A percentile compares a stretch with the other conserved stretches of the same genome.
phyloP scores from a whole-genome alignment of 2,113 vertebrate genomes.

The Cricetomys ansorgei region DNA sequence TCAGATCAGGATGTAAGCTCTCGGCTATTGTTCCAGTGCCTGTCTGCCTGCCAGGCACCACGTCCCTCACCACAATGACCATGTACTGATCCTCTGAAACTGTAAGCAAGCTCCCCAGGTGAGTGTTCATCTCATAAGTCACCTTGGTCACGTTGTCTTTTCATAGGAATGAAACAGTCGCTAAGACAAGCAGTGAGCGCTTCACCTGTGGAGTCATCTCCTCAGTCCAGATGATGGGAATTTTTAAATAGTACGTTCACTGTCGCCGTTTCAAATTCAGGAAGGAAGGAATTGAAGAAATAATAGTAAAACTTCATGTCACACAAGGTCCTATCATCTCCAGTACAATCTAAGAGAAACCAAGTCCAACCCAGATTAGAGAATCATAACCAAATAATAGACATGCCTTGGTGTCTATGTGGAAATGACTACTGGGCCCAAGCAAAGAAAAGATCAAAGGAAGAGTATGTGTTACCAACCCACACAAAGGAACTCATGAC shows the following conservation, averaged over 20 bases:
- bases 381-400: background rate
- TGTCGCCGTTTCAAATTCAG: background rate
- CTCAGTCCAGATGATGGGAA: background rate
- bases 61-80: background rate
- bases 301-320: background rate
- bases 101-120: background rate
- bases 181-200: background rate
- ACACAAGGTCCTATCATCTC: background rate
- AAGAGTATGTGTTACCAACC: background rate
- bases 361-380: background rate
- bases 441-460: background rate
- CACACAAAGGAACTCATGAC: background rate
- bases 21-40: no score
- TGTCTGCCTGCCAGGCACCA: background rate
- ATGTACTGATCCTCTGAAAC: background rate
- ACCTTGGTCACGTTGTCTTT: background rate
- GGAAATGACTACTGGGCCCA: background rate
- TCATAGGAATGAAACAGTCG: background rate
- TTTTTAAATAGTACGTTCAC: background rate
- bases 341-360: background rate
- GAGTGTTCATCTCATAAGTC: background rate
- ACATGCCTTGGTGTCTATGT: background rate
- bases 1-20: background rate
- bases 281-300: background rate
- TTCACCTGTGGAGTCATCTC: background rate